Evolutionary conservation across 1,140 invertebrate genomes (phyloP).

Genomic region (Calosoma granatense): DNA sequence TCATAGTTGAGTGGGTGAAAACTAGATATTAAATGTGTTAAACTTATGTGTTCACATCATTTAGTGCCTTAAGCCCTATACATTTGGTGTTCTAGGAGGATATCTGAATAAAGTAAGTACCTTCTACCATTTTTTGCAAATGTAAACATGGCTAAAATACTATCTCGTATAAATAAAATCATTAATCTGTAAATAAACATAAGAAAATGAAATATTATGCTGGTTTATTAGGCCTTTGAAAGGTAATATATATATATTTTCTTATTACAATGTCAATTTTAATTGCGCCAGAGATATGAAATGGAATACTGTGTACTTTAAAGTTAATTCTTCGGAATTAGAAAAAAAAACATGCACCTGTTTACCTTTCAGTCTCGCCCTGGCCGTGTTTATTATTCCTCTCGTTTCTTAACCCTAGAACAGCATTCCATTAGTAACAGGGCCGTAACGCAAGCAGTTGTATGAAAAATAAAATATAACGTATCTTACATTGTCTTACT

Average conservation of each 20-base stretch:
- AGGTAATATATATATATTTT: background rate
- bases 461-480: background rate
- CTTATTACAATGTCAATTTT: background rate
- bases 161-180: background rate
- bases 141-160: background rate
- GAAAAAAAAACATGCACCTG: background rate
- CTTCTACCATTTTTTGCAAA: background rate
- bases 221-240: background rate
- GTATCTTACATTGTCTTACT: too few species aligned
- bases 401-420: background rate
- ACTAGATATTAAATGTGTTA: constrained; percentile 1
- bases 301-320: too few species aligned
- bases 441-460: background rate
- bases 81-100: background rate
- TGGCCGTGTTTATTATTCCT: background rate
- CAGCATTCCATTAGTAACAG: background rate
- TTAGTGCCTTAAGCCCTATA: background rate
- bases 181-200: background rate
- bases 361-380: too few species aligned
- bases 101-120: background rate
- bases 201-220: background rate
- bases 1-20: background rate
- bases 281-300: background rate
- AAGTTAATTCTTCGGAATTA: too few species aligned
- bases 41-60: background rate